Conservation (phyloP, 1,140 invertebrate species). For the Calycopis cecrops region DNA sequence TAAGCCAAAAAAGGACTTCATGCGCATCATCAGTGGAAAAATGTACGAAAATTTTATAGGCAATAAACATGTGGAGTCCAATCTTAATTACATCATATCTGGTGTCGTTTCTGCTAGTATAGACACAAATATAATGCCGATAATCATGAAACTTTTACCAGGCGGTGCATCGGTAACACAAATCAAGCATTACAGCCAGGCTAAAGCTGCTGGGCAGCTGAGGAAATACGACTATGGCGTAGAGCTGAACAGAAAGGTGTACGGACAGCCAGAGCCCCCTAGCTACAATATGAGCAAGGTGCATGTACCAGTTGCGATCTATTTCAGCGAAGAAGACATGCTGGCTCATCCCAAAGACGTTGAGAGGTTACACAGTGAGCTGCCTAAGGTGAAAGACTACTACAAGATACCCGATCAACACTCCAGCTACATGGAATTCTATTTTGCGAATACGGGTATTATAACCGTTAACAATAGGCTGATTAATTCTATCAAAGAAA, state of each 20-base stretch:
- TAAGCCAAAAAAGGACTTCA: constrained; percentile 68
- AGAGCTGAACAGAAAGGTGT: too few relatives aligned
- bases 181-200: constrained; percentile 82
- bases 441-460: constrained; percentile 77
- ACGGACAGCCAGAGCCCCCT: too few relatives aligned
- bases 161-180: constrained; percentile 86
- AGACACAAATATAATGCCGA: constrained; percentile 76
- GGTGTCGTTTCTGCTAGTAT: constrained; percentile 73
- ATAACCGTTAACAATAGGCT: constrained; percentile 75
- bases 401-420: constrained; percentile 73
- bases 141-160: constrained; percentile 85
- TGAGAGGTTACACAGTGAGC: too few relatives aligned
- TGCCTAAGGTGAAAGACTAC: constrained; percentile 66
- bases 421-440: constrained; percentile 85
- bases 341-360: too few relatives aligned
- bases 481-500: constrained; percentile 50
- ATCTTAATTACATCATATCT: constrained; percentile 76
- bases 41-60: constrained; percentile 71
- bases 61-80: constrained; percentile 75
- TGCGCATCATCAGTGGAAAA: constrained; percentile 60
- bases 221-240: too few relatives aligned
- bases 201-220: constrained; percentile 63
- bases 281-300: too few relatives aligned
- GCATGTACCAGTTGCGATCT: too few relatives aligned
- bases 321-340: too few relatives aligned